Conservation (phyloP, 2,113 vertebrate species). For the Okapia johnstoni region DNA sequence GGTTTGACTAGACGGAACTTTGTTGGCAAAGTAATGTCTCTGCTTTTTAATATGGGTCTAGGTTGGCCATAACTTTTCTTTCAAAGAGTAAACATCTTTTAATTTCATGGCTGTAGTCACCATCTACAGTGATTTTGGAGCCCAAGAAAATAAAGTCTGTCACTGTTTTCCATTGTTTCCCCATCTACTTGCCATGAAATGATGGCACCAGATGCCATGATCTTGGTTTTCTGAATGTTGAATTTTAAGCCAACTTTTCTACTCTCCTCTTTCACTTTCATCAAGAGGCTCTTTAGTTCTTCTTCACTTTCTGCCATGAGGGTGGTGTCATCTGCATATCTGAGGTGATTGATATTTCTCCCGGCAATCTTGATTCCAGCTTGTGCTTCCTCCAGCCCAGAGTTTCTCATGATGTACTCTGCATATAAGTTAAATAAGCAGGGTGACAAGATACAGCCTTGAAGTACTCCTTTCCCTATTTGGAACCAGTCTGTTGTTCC, state of each 20-base stretch:
- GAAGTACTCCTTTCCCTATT: background rate
- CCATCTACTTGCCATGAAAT: background rate
- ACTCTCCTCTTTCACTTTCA: background rate
- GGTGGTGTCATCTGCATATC: background rate
- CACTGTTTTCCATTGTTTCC: background rate
- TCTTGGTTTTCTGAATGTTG: background rate
- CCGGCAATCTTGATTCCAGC: background rate
- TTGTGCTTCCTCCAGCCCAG: background rate
- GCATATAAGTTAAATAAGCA: background rate
- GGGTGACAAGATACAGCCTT: background rate
- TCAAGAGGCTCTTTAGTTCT: background rate
- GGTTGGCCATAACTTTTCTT: background rate
- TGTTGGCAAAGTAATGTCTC: background rate
- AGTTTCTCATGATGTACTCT: background rate
- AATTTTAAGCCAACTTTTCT: background rate
- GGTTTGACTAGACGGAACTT: background rate
- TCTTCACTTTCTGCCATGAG: background rate
- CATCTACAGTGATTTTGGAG: background rate
- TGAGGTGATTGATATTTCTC: background rate
- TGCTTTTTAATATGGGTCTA: background rate
- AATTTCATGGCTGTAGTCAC: background rate
- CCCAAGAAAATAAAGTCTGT: rapidly evolving
- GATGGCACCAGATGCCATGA: background rate
- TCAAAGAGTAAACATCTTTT: background rate
- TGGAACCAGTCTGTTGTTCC: background rate